Percentiles rank a stretch among this genome's conserved stretches.
These are phyloP conservation scores for Diarsia mendica DNA, from an alignment of 2,888 invertebrate species.

Conservation along the genomic window DNA sequence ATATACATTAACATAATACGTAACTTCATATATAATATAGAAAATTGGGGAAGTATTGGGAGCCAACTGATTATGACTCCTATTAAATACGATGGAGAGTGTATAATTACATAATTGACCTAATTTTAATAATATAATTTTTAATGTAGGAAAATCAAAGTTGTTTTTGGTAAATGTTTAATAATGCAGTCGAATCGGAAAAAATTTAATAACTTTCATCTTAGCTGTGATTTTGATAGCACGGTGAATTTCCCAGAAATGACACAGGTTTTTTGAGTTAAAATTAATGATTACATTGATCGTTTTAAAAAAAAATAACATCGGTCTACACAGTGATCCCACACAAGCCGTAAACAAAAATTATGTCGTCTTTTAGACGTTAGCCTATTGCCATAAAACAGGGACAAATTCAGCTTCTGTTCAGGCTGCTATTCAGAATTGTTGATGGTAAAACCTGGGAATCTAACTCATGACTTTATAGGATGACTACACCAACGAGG, in stretches of 20 bases:
- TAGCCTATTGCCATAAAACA: too few relatives aligned
- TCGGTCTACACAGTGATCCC: not conserved
- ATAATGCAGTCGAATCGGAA: not conserved
- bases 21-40: conserved; percentile 27
- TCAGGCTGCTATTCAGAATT: too few relatives aligned
- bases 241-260: not conserved
- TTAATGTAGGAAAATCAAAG: not conserved
- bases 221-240: not conserved
- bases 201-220: not conserved
- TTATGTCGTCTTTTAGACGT: too few relatives aligned
- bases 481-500: too few relatives aligned
- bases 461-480: too few relatives aligned
- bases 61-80: not conserved
- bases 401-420: too few relatives aligned
- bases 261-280: not conserved
- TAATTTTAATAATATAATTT: not conserved
- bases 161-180: not conserved
- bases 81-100: not conserved
- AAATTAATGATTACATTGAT: not conserved
- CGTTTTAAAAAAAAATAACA: not conserved
- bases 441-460: too few relatives aligned
- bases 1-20: conserved; percentile 40
- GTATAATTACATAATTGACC: not conserved
- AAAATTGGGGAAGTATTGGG: not conserved
- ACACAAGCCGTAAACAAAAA: not conserved